Conservation (phyloP, 1,140 invertebrate genomes). For the Procambarus clarkii region DNA sequence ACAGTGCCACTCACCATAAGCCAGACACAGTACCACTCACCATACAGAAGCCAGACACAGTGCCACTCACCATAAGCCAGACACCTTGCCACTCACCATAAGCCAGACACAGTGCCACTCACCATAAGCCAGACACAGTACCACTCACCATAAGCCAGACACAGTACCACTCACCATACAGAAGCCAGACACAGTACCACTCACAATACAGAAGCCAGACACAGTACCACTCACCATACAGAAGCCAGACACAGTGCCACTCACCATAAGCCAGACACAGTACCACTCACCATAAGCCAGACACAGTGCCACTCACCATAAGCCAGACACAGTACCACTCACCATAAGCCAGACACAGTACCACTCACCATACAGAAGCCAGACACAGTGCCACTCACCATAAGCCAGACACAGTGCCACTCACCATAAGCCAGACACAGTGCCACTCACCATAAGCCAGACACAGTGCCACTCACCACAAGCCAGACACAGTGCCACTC, state of each 20-base stretch:
- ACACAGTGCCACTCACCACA: slow-evolving; percentile 20
- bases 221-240: slow-evolving; percentile 36
- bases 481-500: background rate
- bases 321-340: background rate
- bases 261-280: slow-evolving; percentile 31
- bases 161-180: slow-evolving; percentile 36
- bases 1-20: slow-evolving; percentile 38
- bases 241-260: background rate
- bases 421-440: slow-evolving; percentile 31
- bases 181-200: background rate
- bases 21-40: background rate
- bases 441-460: slow-evolving; percentile 38
- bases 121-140: slow-evolving; percentile 26
- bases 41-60: slow-evolving; percentile 36
- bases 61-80: slow-evolving; percentile 47
- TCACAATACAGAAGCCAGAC: too few species aligned
- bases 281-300: slow-evolving; percentile 34
- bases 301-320: slow-evolving; percentile 27
- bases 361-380: slow-evolving; percentile 53
- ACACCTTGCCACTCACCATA: too few species aligned
- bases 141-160: slow-evolving; percentile 38
- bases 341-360: slow-evolving; percentile 26
- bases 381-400: slow-evolving; percentile 14
- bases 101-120: background rate
- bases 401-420: slow-evolving; percentile 6